Conservation (phyloP, 2,113 vertebrate species). For the Sorex fumeus region DNA sequence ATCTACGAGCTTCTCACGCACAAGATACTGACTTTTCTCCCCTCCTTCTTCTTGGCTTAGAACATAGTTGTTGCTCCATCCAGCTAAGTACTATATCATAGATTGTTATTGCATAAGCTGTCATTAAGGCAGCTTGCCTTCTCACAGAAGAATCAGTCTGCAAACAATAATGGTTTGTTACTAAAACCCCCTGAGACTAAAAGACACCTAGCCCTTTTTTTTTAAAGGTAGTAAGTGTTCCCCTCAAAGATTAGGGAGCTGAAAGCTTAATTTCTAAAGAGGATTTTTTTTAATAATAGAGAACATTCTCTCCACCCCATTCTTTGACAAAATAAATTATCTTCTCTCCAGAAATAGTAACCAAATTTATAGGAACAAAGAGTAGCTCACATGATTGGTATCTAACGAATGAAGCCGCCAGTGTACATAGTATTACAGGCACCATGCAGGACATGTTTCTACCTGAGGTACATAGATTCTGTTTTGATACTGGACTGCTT, state of each 20-base stretch:
- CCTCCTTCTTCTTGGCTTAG: constrained; percentile 88
- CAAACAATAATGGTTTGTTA: constrained; percentile 88
- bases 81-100: constrained; percentile 88
- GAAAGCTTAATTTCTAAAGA: constrained; percentile 72
- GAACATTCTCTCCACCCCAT: background rate
- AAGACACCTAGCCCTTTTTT: constrained; percentile 81
- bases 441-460: constrained; percentile 64
- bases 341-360: constrained; percentile 78
- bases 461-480: constrained; percentile 67
- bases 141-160: constrained; percentile 87
- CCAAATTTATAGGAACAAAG: constrained; percentile 75
- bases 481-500: constrained; percentile 74
- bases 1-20: constrained; percentile 93
- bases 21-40: constrained; percentile 88
- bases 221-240: constrained; percentile 67
- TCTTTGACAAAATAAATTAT: constrained; percentile 55
- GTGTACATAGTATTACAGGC: background rate
- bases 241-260: constrained; percentile 74
- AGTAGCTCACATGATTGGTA: constrained; percentile 63
- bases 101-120: constrained; percentile 90
- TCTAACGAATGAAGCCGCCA: constrained; percentile 29
- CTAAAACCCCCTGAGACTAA: constrained; percentile 84
- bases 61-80: constrained; percentile 89
- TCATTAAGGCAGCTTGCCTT: constrained; percentile 88
- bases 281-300: constrained; percentile 53